These are phyloP conservation scores for Bambusicola thoracicus DNA, from an alignment of 2,113 vertebrate genomes.

Conservation along the genomic window DNA sequence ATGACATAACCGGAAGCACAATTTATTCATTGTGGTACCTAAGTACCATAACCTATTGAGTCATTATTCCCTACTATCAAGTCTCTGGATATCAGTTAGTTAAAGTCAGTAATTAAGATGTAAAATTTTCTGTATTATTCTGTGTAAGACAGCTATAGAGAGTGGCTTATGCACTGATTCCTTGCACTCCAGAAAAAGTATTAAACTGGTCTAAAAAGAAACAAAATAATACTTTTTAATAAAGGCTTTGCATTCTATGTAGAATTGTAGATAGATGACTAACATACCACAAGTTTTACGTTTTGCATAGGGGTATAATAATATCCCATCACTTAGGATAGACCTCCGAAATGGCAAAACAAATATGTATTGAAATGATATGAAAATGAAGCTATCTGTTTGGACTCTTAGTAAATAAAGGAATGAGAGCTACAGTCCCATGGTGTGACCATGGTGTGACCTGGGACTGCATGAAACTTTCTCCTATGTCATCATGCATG, in stretches of 20 bases:
- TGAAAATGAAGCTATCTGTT: not conserved
- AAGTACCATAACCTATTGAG: not conserved
- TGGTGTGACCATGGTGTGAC: too few relatives aligned
- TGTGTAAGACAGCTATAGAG: not conserved
- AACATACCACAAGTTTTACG: not conserved
- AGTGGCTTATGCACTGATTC: not conserved
- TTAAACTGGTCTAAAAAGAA: not conserved
- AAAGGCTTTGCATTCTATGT: not conserved
- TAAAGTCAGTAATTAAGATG: not conserved
- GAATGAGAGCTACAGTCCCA: not conserved
- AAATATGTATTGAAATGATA: not conserved
- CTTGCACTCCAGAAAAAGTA: not conserved
- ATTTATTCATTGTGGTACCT: not conserved
- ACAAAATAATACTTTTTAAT: not conserved
- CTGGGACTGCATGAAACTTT: not conserved
- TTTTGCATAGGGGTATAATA: not conserved
- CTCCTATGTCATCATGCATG: fast-evolving
- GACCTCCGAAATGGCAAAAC: not conserved
- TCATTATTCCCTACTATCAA: not conserved
- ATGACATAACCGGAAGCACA: not conserved
- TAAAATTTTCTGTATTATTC: not conserved
- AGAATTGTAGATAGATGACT: not conserved
- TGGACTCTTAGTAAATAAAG: not conserved
- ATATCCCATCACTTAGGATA: not conserved
- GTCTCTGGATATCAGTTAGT: not conserved